These are phyloP conservation scores for Chaetorhynchus papuensis DNA, from an alignment of 2,113 vertebrate species.

Conservation along the genomic window DNA sequence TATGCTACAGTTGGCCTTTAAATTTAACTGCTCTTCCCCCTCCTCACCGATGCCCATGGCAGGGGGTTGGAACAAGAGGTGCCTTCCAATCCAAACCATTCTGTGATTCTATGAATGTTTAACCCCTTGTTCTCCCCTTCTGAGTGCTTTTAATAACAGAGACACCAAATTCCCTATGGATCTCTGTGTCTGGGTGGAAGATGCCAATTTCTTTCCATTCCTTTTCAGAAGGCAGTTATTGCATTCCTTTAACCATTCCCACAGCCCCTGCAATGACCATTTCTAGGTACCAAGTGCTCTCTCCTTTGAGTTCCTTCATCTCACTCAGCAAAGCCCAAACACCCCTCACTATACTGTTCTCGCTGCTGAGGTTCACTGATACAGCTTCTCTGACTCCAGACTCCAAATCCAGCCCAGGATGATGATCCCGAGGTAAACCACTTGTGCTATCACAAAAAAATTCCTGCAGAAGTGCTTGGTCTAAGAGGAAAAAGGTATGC, in stretches of 20 bases:
- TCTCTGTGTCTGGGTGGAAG: background rate
- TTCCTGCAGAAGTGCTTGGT: background rate
- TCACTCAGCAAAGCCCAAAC: background rate
- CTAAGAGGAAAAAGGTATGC: background rate
- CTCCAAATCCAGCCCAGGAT: background rate
- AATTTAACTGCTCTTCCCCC: background rate
- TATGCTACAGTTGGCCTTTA: background rate
- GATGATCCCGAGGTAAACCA: background rate
- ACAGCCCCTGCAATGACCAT: background rate
- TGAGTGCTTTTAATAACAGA: background rate
- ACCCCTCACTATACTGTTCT: background rate
- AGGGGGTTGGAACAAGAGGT: background rate
- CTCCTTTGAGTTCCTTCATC: background rate
- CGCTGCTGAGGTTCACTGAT: background rate
- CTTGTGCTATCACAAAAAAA: background rate
- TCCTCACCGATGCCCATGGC: background rate
- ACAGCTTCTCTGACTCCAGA: background rate
- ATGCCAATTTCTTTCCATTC: background rate
- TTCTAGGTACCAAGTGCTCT: background rate
- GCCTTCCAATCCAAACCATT: background rate
- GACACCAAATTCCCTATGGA: background rate
- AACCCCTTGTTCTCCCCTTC: background rate
- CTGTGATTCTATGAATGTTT: background rate
- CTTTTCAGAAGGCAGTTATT: background rate
- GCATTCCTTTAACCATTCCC: background rate